phyloP scores from a whole-genome alignment of 2,113 vertebrate genomes.

The Python bivittatus region DNA sequence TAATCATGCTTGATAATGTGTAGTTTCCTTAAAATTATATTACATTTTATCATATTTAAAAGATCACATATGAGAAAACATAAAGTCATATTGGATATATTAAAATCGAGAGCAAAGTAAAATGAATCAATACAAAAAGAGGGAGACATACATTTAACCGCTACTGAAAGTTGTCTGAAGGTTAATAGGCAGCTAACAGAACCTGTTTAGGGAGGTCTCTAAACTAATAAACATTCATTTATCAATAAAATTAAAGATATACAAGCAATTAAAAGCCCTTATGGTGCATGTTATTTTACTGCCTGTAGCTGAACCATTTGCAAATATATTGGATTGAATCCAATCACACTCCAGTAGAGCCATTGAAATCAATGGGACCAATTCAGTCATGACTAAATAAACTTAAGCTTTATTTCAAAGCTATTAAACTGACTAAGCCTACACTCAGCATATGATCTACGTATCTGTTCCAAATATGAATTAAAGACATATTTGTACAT shows the following conservation, averaged over 20 bases:
- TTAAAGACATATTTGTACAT: not conserved
- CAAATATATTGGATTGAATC: not conserved
- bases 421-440: not conserved
- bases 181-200: not conserved
- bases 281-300: not conserved
- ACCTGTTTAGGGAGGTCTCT: not conserved
- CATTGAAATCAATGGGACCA: not conserved
- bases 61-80: not conserved
- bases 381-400: not conserved
- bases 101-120: not conserved
- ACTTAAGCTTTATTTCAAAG: not conserved
- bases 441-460: not conserved
- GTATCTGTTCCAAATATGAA: not conserved
- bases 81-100: not conserved
- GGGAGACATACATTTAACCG: not conserved
- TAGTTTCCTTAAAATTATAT: not conserved
- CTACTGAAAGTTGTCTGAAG: not conserved
- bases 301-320: not conserved
- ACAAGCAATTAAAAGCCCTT: not conserved
- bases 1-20: not conserved
- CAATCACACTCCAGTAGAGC: not conserved
- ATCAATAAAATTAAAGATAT: not conserved
- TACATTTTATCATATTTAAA: not conserved
- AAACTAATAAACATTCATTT: not conserved
- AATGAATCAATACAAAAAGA: not conserved